Percentiles rank a stretch among this genome's conserved stretches.
Conservation (phyloP, 2,113 vertebrate species). For the Mohoua ochrocephala region DNA sequence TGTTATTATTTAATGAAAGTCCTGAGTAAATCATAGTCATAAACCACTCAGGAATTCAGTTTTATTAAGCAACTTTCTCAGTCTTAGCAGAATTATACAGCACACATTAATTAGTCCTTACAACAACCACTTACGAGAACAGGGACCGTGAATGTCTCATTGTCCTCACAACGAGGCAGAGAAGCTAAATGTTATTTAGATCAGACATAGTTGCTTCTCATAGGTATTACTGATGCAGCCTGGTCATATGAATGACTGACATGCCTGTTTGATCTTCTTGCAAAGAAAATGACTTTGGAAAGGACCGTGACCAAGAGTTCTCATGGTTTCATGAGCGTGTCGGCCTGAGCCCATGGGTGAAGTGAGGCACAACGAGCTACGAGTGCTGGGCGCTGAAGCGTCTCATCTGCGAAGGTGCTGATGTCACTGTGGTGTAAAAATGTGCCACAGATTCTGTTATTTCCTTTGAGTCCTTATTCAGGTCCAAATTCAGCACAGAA, state of each 20-base stretch:
- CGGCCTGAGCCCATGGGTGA: fast-evolving
- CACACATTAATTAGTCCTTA: not conserved
- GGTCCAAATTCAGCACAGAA: not conserved
- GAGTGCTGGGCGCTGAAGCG: not conserved
- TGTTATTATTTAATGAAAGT: not conserved
- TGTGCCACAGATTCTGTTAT: not conserved
- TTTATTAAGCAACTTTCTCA: not conserved
- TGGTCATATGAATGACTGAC: not conserved
- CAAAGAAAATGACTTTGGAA: not conserved
- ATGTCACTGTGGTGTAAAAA: not conserved
- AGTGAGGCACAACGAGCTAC: not conserved
- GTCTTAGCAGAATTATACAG: not conserved
- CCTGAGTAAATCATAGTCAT: not conserved
- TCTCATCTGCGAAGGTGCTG: not conserved
- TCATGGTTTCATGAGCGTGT: not conserved
- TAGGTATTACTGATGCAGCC: not conserved
- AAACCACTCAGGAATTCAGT: not conserved
- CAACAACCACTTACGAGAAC: not conserved
- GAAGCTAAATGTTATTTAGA: not conserved
- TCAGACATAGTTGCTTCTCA: not conserved
- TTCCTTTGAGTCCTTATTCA: not conserved
- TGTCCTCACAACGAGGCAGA: not conserved
- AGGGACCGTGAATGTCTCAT: not conserved
- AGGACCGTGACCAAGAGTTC: not conserved
- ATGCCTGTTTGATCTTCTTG: not conserved